These are phyloP conservation scores for Pollenia angustigena DNA, from an alignment of 2,888 invertebrate genomes.

Conservation along the genomic window DNA sequence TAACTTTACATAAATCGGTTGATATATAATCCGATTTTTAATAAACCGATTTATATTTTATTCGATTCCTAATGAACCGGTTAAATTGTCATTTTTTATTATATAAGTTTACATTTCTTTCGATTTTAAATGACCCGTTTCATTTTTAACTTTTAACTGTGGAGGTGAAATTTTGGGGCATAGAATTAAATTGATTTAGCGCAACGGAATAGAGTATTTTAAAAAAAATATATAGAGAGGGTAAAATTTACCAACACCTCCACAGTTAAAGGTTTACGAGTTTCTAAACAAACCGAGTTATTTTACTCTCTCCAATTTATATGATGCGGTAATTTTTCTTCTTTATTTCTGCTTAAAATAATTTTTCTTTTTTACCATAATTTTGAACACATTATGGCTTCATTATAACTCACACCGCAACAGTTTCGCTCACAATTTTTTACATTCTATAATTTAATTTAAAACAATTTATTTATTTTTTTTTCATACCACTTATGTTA, in stretches of 20 bases:
- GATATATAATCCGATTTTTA: background rate
- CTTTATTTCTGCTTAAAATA: background rate
- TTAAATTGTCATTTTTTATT: too few species aligned
- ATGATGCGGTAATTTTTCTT: background rate
- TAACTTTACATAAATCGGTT: background rate
- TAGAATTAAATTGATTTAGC: too few species aligned
- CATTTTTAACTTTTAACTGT: too few species aligned
- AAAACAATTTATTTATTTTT: slow-evolving; percentile 46
- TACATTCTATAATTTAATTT: slow-evolving; percentile 28
- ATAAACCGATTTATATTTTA: background rate
- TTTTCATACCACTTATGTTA: background rate
- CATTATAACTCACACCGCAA: slow-evolving; percentile 11
- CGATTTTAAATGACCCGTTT: background rate
- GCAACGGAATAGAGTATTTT: too few species aligned
- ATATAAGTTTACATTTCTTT: background rate
- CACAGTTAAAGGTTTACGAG: too few species aligned
- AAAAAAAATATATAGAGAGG: too few species aligned
- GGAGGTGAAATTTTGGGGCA: too few species aligned
- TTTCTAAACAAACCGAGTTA: too few species aligned
- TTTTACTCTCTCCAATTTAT: too few species aligned
- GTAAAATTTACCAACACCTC: too few species aligned
- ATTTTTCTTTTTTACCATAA: slow-evolving; percentile 14
- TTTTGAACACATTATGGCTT: slow-evolving; percentile 35
- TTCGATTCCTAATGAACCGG: background rate
- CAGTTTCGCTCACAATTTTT: background rate